Evolutionary conservation across 2,797 vertebrate species (phyloP).

Genomic region (Phalloptychus januarius): DNA sequence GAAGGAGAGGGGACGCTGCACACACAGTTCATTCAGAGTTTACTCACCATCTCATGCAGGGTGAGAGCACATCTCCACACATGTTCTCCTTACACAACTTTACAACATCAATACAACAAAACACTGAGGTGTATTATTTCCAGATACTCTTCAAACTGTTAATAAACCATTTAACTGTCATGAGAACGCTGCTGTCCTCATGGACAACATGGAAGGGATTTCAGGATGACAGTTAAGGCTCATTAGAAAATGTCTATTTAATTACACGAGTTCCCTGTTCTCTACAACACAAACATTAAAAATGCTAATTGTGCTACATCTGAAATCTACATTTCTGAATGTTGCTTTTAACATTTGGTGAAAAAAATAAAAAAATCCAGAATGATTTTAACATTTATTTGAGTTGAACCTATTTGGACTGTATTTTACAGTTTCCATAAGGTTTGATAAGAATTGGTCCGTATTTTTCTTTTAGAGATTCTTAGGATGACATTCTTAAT

Average conservation of each 20-base stretch:
- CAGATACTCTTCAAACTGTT: neutral
- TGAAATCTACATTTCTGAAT: neutral
- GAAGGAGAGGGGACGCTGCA: constrained; percentile 41
- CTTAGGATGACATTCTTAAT: neutral
- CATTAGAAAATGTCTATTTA: neutral
- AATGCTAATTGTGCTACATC: neutral
- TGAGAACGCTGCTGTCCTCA: too few relatives aligned
- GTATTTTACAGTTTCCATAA: neutral
- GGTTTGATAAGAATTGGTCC: neutral
- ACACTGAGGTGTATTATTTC: neutral
- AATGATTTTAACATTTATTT: neutral
- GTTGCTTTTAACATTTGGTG: neutral
- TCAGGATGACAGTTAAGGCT: neutral
- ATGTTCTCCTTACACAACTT: neutral
- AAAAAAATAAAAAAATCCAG: neutral
- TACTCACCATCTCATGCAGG: constrained; percentile 11
- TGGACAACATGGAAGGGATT: too few relatives aligned
- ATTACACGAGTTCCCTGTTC: neutral
- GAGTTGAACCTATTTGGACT: neutral
- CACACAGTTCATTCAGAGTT: constrained; percentile 42
- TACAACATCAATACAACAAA: neutral
- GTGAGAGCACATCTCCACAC: neutral
- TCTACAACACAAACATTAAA: neutral
- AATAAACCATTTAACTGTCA: too few relatives aligned
- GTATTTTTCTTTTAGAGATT: neutral